A percentile compares a stretch with the other conserved stretches of the same genome.
phyloP scores from a whole-genome alignment of 2,888 invertebrate genomes.

The Priocnemis perturbator region DNA sequence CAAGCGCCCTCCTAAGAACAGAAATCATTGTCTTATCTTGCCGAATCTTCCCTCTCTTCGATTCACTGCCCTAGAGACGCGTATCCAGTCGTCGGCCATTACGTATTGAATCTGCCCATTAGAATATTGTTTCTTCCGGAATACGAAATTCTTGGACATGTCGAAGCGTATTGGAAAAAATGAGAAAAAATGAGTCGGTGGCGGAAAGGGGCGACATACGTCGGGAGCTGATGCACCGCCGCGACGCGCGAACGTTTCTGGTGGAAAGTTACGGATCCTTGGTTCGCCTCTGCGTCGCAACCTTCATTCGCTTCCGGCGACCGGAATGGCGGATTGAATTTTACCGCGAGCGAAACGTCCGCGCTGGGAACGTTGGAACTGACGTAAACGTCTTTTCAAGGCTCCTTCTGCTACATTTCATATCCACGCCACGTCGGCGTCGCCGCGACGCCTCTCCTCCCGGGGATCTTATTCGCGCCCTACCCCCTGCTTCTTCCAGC shows the following conservation, averaged over 20 bases:
- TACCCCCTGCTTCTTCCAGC: too few relatives aligned
- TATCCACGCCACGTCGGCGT: conserved; percentile 8
- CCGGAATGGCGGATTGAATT: conserved; percentile 9
- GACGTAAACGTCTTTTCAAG: conserved; percentile 22
- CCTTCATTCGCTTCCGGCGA: conserved; percentile 1
- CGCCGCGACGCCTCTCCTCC: neutral
- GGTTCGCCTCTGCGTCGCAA: neutral
- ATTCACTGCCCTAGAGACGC: conserved; percentile 46
- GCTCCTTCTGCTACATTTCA: conserved; percentile 24
- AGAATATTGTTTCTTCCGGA: too few relatives aligned
- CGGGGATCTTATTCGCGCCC: too few relatives aligned
- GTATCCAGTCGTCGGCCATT: neutral
- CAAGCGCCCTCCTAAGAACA: conserved; percentile 50
- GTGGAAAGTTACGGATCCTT: too few relatives aligned
- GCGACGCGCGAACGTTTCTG: too few relatives aligned
- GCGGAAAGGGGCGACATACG: too few relatives aligned
- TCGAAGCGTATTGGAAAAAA: too few relatives aligned
- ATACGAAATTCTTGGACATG: too few relatives aligned
- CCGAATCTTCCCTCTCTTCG: conserved; percentile 24
- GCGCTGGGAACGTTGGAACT: conserved; percentile 21
- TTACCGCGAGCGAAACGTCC: conserved; percentile 21
- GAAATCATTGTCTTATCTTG: conserved; percentile 58
- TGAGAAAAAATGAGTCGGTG: too few relatives aligned
- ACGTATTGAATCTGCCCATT: too few relatives aligned
- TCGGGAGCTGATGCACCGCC: too few relatives aligned